Evolutionary conservation across 2,888 invertebrate species (phyloP).

Genomic region (Brassicogethes aeneus): DNA sequence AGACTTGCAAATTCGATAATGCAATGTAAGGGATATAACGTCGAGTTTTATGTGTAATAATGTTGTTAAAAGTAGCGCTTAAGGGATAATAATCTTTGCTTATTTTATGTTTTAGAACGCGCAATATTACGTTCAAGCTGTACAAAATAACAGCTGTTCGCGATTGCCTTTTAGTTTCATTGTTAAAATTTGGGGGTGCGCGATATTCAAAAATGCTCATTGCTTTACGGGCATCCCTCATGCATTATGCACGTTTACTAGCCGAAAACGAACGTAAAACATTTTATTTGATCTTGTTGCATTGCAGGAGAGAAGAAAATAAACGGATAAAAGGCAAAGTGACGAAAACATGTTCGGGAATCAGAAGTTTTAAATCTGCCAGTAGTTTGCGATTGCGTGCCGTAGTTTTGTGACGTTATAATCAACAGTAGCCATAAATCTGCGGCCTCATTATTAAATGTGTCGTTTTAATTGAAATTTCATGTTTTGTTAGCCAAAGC

Average conservation of each 20-base stretch:
- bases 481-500: conserved; percentile 43
- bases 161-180: conserved; percentile 24
- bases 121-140: conserved; percentile 25
- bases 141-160: conserved; percentile 26
- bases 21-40: too few species aligned
- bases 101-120: conserved; percentile 24
- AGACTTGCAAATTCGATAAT: too few species aligned
- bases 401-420: conserved; percentile 27
- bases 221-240: too few species aligned
- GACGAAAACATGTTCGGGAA: conserved; percentile 14
- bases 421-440: conserved; percentile 35
- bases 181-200: conserved; percentile 26
- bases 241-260: too few species aligned
- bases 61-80: conserved; percentile 24
- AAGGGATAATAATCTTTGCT: conserved; percentile 21
- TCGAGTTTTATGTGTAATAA: conserved; percentile 28
- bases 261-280: too few species aligned
- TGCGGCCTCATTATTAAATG: conserved; percentile 48
- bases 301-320: conserved; percentile 21
- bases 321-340: too few species aligned
- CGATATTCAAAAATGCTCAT: too few species aligned
- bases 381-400: conserved; percentile 27
- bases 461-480: conserved; percentile 55
- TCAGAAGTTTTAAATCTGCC: conserved; percentile 15
- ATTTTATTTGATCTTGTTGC: conserved; percentile 12